Percentiles rank a stretch among this genome's conserved stretches.
Conservation (phyloP, 2,113 vertebrate species). For the Tachysurus vachellii region DNA sequence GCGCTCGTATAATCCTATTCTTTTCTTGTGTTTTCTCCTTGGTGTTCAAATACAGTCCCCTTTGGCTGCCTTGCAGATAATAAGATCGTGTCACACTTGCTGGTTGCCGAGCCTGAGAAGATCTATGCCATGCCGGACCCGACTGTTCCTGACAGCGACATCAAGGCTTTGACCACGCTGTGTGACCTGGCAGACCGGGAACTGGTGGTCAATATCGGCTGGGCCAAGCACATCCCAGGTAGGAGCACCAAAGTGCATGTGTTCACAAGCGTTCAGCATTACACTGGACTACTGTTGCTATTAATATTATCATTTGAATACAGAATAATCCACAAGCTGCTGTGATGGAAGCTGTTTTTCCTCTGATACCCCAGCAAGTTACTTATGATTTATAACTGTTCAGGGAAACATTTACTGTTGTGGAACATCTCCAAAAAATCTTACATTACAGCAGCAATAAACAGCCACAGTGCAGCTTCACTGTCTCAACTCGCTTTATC, state of each 20-base stretch:
- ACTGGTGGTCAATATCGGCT: constrained; percentile 98
- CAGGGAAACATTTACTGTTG: not conserved
- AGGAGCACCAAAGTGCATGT: constrained; percentile 23
- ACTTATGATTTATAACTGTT: not conserved
- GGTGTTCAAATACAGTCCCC: constrained; percentile 80
- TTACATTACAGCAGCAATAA: not conserved
- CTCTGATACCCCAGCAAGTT: not conserved
- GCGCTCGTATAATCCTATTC: constrained; percentile 65
- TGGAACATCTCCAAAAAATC: not conserved
- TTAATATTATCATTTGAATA: not conserved
- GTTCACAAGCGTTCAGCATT: not conserved
- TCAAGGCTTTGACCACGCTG: constrained; percentile 97
- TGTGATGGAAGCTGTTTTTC: not conserved
- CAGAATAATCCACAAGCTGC: not conserved
- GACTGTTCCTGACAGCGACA: constrained; percentile 97
- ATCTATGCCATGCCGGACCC: constrained; percentile 99
- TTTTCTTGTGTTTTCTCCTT: constrained; percentile 74
- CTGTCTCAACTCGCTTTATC: not conserved
- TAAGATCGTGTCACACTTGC: constrained; percentile 99
- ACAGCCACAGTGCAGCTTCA: not conserved
- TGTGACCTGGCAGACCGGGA: constrained; percentile 98
- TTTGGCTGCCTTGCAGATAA: constrained; percentile 96
- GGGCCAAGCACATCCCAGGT: constrained; percentile 99
- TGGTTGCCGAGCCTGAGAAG: constrained; percentile 99
- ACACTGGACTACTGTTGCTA: not conserved